These are phyloP conservation scores for Marisa cornuarietis DNA, from an alignment of 1,140 invertebrate species.

Conservation along the genomic window DNA sequence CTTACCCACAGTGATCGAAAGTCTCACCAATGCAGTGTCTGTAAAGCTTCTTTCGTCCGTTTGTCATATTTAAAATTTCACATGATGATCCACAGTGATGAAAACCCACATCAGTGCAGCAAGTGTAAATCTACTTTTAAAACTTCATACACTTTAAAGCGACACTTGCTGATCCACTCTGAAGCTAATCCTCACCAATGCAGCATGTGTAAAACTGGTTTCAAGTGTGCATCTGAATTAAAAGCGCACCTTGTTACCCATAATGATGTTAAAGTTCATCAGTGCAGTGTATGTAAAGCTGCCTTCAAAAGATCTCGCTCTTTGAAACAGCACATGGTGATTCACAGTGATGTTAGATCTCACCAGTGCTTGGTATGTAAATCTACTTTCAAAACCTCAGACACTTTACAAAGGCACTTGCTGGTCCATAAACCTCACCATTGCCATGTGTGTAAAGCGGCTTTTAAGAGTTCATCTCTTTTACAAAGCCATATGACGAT, in stretches of 20 bases:
- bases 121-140: background rate
- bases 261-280: background rate
- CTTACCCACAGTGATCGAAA: background rate
- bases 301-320: background rate
- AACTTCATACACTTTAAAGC: background rate
- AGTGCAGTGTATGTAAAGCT: background rate
- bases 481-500: no score
- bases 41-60: background rate
- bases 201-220: background rate
- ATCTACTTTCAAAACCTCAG: no score
- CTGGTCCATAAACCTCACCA: no score
- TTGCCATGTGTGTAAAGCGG: no score
- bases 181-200: background rate
- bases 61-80: no score
- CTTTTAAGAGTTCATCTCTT: no score
- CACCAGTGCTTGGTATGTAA: no score
- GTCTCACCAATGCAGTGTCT: background rate
- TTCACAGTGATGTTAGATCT: no score
- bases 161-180: background rate
- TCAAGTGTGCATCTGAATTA: background rate
- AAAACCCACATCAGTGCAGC: background rate
- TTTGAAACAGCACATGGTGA: background rate
- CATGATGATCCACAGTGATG: no score
- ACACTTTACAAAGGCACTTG: no score
- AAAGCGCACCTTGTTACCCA: background rate